Base-by-base conservation (phyloP, 2,113 vertebrate genomes). In the Condylura cristata region DNA sequence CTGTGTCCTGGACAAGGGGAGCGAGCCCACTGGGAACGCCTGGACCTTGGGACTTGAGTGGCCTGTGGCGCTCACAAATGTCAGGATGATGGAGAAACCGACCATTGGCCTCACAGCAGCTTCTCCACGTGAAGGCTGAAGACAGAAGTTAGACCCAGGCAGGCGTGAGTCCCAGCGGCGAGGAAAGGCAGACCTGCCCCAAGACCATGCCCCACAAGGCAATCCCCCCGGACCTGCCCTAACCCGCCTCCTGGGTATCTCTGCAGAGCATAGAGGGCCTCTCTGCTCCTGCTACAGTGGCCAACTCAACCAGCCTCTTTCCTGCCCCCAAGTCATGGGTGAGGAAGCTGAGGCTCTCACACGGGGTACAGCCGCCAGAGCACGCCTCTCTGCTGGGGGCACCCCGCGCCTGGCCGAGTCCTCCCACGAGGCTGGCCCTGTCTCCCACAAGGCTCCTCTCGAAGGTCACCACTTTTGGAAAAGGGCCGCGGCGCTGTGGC, bases 201-300 rank as follows among this genome's bases (percentile, higher is more conserved):
- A 16, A 56, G 16, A 2, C 22, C 14, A 9, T 1, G 12, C 32
- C 14, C 63, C n/a, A 58, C 28, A 16, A 13, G 20, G 41, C 28
- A 1, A 1, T 13, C 3, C 9, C 28, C 46, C 7, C 2, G 0
- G 4, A 44, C 24, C 14, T 5, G 30, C 30, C 53, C 32, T 16
- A 1, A 24, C 1, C 2, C 3, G 11, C 24, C 5, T 17, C 37
- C 5, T 24, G 22, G n/a, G 39, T n/a, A 8, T 58, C 9, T 34
- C 8, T 74, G 9, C 17, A 22, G 63, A 18, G 0, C 2, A n/a
- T n/a, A n/a, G n/a, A n/a, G n/a, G 20, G 14, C 1, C 16, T 34
- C 34, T 12, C 37, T n/a, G 13, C 11, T 56, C 18, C 24, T 2
- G 34, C n/a, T 18, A 9, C 24, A 18, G 0, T 3, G 18, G 2